A percentile compares a stretch with the other conserved stretches of the same genome.
phyloP scores from a whole-genome alignment of 2,113 vertebrate species.

The Leptobrachium ailaonicum region DNA sequence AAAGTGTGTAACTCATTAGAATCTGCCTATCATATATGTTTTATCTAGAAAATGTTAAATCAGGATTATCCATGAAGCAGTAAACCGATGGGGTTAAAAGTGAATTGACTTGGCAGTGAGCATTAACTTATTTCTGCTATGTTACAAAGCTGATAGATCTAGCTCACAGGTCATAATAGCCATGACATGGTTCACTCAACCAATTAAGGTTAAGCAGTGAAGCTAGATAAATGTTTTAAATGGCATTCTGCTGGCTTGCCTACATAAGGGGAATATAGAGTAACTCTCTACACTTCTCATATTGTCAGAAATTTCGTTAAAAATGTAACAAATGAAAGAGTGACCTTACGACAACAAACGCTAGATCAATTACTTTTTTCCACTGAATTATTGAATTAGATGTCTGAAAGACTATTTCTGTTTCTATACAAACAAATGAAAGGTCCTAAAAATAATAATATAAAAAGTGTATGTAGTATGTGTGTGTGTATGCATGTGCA shows the following conservation, averaged over 20 bases:
- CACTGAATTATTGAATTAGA: no score
- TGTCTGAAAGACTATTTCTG: neutral
- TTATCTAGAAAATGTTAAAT: neutral
- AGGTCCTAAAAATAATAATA: neutral
- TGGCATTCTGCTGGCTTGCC: neutral
- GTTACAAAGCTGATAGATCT: neutral
- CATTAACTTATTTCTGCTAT: neutral
- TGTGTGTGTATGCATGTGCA: no score
- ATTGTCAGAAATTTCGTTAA: neutral
- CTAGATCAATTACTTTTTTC: neutral
- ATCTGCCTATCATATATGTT: neutral
- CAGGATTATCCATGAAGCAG: neutral
- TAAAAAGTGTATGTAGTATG: neutral
- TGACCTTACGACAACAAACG: neutral
- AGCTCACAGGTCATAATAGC: constrained; percentile 2
- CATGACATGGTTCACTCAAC: neutral
- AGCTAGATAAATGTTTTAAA: constrained; percentile 4
- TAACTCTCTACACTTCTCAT: neutral
- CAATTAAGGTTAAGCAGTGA: neutral
- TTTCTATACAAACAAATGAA: neutral
- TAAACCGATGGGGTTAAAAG: neutral
- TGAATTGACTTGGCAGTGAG: neutral
- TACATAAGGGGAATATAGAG: neutral
- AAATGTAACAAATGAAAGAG: neutral
- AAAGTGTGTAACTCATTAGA: no score